These are phyloP conservation scores for Hydrolagus affinis DNA, from an alignment of 2,113 vertebrate species.

Conservation along the genomic window DNA sequence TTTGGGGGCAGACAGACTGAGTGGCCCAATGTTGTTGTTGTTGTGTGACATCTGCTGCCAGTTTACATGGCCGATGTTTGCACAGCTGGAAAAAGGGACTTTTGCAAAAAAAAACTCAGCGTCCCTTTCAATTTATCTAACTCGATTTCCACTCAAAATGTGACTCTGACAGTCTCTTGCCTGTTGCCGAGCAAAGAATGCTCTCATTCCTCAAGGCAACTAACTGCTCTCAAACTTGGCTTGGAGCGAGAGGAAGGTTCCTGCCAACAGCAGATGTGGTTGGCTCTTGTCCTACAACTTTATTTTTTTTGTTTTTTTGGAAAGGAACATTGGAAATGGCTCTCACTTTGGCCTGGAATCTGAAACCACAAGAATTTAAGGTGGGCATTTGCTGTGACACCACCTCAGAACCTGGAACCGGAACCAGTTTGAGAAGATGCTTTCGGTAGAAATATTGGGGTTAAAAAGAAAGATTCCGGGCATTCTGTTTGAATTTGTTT, in stretches of 20 bases:
- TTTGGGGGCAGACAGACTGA: no score
- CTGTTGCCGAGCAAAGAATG: background rate
- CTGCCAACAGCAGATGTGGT: conserved; percentile 2
- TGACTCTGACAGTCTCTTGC: background rate
- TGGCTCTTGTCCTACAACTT: background rate
- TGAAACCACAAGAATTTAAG: background rate
- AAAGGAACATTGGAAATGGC: background rate
- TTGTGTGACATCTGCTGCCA: no score
- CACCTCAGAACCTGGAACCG: background rate
- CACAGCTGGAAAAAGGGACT: background rate
- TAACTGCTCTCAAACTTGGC: conserved; percentile 22
- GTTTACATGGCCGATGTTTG: background rate
- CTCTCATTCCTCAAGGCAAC: background rate
- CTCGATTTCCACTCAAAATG: conserved; percentile 1
- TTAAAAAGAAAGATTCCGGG: background rate
- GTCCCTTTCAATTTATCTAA: background rate
- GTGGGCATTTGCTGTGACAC: background rate
- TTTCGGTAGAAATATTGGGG: background rate
- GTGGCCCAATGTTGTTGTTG: no score
- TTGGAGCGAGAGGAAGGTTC: background rate
- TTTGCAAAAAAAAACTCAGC: no score
- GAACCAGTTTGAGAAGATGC: background rate
- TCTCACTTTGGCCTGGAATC: background rate
- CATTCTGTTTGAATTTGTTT: background rate
- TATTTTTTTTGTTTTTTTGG: no score